These are phyloP conservation scores for Saguinus imperator DNA, from an alignment of 2,113 vertebrate species.

Conservation along the genomic window DNA sequence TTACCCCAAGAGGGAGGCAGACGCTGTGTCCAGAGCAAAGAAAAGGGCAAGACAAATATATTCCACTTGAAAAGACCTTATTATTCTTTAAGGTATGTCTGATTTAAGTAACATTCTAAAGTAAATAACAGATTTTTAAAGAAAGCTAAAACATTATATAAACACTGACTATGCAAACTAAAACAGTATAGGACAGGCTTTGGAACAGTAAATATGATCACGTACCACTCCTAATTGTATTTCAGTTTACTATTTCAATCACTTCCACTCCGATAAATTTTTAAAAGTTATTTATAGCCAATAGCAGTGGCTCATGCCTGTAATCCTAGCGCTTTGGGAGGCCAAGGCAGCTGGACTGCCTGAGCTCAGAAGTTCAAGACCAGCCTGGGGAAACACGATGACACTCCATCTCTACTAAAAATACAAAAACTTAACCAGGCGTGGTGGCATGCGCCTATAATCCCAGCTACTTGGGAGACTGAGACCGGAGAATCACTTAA, in stretches of 20 bases:
- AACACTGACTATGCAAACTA: slow-evolving; percentile 58
- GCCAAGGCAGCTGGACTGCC: too few species aligned
- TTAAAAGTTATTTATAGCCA: not conserved
- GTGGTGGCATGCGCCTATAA: too few species aligned
- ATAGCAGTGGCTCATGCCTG: too few species aligned
- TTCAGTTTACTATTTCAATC: slow-evolving; percentile 50
- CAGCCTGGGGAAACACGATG: too few species aligned
- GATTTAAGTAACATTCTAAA: slow-evolving; percentile 72
- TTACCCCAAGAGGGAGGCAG: slow-evolving; percentile 80
- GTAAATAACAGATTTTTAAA: slow-evolving; percentile 53
- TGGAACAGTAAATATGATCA: slow-evolving; percentile 52
- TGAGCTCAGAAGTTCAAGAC: too few species aligned
- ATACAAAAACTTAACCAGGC: too few species aligned
- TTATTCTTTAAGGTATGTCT: slow-evolving; percentile 68
- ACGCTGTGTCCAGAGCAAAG: slow-evolving; percentile 73
- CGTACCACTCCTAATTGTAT: slow-evolving; percentile 37
- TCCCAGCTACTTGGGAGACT: too few species aligned
- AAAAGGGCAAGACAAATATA: slow-evolving; percentile 68
- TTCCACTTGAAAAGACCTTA: slow-evolving; percentile 70
- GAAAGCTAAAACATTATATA: slow-evolving; percentile 52
- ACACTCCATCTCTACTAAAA: too few species aligned
- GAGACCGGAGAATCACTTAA: too few species aligned
- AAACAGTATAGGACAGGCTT: slow-evolving; percentile 22
- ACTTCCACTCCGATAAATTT: slow-evolving; percentile 53
- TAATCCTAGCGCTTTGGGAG: too few species aligned